Conservation (phyloP, 92 coral and sea anemone genomes). For the Anthopleura xanthogrammica region DNA sequence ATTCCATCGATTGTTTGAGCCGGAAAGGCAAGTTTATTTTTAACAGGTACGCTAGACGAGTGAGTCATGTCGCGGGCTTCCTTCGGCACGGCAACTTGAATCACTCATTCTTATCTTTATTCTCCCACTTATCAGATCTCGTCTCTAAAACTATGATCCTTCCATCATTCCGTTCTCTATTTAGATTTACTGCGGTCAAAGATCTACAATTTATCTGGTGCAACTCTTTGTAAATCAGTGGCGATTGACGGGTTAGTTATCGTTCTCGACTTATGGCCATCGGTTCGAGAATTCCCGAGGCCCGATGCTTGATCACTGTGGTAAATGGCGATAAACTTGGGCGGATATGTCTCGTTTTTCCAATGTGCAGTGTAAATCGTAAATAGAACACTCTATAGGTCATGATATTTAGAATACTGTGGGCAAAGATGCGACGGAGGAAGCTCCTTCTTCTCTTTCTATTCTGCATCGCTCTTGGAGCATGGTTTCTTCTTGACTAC, state of each 20-base stretch:
- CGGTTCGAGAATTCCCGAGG: constrained; percentile 8
- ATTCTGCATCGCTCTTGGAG: constrained; percentile 13
- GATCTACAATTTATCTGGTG: constrained; percentile 2
- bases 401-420: constrained; percentile 40
- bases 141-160: constrained; percentile 13
- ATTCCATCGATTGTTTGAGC: constrained; percentile 15
- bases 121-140: constrained; percentile 24
- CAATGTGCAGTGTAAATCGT: neutral
- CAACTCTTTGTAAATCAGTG: constrained; percentile 21
- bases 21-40: constrained; percentile 17
- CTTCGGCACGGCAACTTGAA: constrained; percentile 11
- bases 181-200: constrained; percentile 26
- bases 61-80: constrained; percentile 17
- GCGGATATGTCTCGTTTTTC: constrained; percentile 22
- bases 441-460: constrained; percentile 20
- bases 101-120: constrained; percentile 32
- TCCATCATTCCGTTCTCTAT: constrained; percentile 4
- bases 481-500: constrained; percentile 32
- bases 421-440: constrained; percentile 33
- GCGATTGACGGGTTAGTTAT: constrained; percentile 21
- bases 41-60: constrained; percentile 12
- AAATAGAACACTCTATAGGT: constrained; percentile 1
- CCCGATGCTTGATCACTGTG: constrained; percentile 2
- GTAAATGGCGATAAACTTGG: constrained; percentile 13
- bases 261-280: constrained; percentile 11